Conservation (phyloP, 2,113 vertebrate genomes). For the Pedetes capensis region DNA sequence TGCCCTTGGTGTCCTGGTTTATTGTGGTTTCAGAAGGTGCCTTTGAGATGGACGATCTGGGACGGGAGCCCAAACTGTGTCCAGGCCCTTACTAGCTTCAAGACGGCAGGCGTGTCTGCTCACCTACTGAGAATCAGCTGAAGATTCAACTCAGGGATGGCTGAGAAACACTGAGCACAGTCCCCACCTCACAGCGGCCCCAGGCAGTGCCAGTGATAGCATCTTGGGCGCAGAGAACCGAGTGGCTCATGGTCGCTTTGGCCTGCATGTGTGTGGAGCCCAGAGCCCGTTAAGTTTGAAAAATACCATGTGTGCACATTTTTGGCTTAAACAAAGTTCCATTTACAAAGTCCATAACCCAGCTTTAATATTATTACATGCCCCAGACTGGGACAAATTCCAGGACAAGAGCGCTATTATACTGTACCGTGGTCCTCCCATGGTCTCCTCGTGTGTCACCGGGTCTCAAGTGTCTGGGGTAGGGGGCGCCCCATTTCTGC, state of each 20-base stretch:
- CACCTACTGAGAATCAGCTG: not conserved
- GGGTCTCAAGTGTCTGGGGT: not conserved
- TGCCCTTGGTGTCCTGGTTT: not conserved
- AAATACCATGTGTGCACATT: slow-evolving; percentile 52
- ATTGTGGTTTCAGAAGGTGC: not conserved
- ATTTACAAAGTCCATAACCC: slow-evolving; percentile 68
- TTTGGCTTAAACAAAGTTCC: slow-evolving; percentile 69
- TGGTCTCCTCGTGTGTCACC: not conserved
- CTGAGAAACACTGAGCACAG: not conserved
- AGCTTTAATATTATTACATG: slow-evolving; percentile 56
- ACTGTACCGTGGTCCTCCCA: not conserved
- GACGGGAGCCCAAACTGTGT: not conserved
- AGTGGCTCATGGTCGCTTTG: not conserved
- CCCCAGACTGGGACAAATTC: slow-evolving; percentile 63
- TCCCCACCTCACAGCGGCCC: not conserved
- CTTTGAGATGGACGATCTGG: rapidly evolving
- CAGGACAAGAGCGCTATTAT: slow-evolving; percentile 43
- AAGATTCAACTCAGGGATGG: no score
- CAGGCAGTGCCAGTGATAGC: rapidly evolving
- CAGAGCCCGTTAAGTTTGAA: slow-evolving; percentile 55
- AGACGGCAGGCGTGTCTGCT: rapidly evolving
- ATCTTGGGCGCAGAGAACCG: rapidly evolving
- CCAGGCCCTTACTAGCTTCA: not conserved
- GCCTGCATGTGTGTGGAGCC: not conserved
- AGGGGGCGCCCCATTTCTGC: not conserved